phyloP scores from a whole-genome alignment of 2,797 vertebrate species.

The Cirrhinus molitorella region DNA sequence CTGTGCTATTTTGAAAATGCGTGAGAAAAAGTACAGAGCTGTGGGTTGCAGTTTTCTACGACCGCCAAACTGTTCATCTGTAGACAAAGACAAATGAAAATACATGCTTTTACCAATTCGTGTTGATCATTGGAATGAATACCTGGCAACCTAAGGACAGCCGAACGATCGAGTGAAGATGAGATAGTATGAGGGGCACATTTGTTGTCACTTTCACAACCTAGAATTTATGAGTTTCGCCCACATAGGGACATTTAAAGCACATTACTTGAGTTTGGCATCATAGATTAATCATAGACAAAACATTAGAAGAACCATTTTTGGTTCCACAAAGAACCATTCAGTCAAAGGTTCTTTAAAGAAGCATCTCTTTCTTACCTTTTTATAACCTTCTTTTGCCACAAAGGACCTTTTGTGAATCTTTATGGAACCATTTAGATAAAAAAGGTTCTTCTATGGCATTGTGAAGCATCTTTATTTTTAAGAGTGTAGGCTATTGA shows the following conservation, averaged over 20 bases:
- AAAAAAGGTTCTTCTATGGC: no score
- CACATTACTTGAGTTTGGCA: not conserved
- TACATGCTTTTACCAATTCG: not conserved
- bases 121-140: not conserved
- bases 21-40: not conserved
- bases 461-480: no score
- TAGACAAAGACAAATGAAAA: not conserved
- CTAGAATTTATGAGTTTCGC: not conserved
- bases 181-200: not conserved
- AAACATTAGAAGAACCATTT: no score
- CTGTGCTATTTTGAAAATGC: not conserved
- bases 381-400: no score
- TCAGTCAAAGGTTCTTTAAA: no score
- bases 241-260: not conserved
- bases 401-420: no score
- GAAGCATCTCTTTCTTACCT: no score
- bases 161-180: not conserved
- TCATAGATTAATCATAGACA: not conserved
- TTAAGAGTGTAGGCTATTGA: no score
- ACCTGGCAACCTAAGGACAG: not conserved
- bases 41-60: not conserved
- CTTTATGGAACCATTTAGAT: no score
- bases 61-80: not conserved
- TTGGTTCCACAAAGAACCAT: no score
- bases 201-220: not conserved